Evolutionary conservation across 1,140 invertebrate species (phyloP).

Genomic region (Dufourea novaeangliae): DNA sequence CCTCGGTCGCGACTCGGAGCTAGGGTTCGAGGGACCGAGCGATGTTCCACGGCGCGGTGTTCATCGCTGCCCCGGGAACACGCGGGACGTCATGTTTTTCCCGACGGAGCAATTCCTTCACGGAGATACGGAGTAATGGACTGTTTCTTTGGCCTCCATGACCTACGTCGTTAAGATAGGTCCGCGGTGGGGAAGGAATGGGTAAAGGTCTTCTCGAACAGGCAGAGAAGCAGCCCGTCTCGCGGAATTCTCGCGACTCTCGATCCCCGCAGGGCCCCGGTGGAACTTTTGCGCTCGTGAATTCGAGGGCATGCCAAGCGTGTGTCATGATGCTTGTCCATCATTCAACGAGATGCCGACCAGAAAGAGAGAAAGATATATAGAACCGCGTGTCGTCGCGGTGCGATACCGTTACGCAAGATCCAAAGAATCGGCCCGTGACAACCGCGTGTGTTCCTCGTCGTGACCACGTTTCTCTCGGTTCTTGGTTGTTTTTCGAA

Average conservation of each 20-base stretch:
- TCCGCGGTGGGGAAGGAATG: slow-evolving; percentile 33
- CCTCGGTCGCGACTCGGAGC: too few species aligned
- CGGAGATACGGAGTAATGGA: slow-evolving; percentile 64
- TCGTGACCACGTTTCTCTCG: neutral
- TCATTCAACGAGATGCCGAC: slow-evolving; percentile 23
- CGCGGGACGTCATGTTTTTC: slow-evolving; percentile 53
- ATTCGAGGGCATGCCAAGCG: neutral
- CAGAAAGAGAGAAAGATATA: too few species aligned
- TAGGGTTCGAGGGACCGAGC: slow-evolving; percentile 2
- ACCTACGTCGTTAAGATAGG: slow-evolving; percentile 68
- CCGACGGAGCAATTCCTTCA: slow-evolving; percentile 56
- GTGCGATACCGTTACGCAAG: neutral
- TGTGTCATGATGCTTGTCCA: neutral
- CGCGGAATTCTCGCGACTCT: slow-evolving; percentile 33
- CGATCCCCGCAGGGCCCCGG: slow-evolving; percentile 27
- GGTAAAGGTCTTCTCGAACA: neutral
- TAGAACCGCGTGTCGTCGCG: neutral
- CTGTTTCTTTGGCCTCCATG: slow-evolving; percentile 63
- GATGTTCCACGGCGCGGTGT: slow-evolving; percentile 12
- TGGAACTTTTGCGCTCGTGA: neutral
- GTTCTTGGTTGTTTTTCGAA: neutral
- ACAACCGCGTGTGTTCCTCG: too few species aligned
- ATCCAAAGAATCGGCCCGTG: neutral
- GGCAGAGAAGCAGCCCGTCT: slow-evolving; percentile 22
- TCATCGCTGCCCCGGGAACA: slow-evolving; percentile 36